Conservation (phyloP, 2,888 invertebrate species). For the Macrophya alboannulata region DNA sequence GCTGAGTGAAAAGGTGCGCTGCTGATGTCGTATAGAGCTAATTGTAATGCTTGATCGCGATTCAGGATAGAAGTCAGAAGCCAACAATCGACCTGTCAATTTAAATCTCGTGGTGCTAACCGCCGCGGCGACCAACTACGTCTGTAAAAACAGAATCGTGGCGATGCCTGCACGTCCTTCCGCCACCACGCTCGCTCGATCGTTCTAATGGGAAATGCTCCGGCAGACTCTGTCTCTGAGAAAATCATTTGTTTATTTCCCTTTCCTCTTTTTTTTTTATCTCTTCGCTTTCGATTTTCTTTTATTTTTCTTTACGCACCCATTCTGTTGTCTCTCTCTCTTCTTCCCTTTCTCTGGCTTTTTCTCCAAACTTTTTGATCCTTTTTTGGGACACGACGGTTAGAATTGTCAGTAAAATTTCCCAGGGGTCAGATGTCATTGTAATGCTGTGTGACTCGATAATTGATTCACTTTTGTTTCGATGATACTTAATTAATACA, state of each 20-base stretch:
- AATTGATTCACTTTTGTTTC: conserved; percentile 47
- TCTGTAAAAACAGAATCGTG: conserved; percentile 59
- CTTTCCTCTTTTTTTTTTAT: background rate
- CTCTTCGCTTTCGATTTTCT: background rate
- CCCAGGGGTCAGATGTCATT: background rate
- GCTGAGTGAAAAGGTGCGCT: conserved; percentile 1
- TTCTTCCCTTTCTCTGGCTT: background rate
- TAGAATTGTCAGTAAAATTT: conserved; percentile 8
- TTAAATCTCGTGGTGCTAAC: conserved; percentile 60
- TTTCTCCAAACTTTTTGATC: background rate
- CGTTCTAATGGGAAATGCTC: conserved; percentile 47
- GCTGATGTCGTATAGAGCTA: conserved; percentile 37
- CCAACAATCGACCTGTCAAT: conserved; percentile 71
- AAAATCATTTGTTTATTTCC: conserved; percentile 34
- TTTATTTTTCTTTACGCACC: background rate
- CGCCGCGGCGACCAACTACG: conserved; percentile 55
- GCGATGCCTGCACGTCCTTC: conserved; percentile 56
- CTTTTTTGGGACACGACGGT: background rate
- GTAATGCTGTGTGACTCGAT: background rate
- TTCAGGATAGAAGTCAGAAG: conserved; percentile 64
- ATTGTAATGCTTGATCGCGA: conserved; percentile 55
- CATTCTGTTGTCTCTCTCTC: background rate
- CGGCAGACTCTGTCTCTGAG: conserved; percentile 25
- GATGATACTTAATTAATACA: background rate
- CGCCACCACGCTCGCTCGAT: conserved; percentile 6